Conservation (phyloP, 2,113 vertebrate species). For the Tichodroma muraria region DNA sequence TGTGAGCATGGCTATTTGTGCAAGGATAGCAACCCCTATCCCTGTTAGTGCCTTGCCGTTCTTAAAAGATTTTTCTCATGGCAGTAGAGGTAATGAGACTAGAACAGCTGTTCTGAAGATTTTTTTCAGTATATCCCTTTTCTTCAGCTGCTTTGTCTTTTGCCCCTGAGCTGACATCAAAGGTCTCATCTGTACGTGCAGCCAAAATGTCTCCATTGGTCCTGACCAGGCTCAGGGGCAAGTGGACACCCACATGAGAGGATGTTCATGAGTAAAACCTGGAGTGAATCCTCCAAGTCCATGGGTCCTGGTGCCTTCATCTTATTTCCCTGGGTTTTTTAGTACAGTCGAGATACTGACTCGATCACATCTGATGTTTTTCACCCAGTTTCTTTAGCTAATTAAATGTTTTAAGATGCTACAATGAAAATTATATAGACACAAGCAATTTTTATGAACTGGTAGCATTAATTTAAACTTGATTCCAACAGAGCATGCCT, state of each 20-base stretch:
- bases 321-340: background rate
- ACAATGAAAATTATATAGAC: background rate
- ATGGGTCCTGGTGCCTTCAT: background rate
- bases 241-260: background rate
- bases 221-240: background rate
- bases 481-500: slow-evolving; percentile 6
- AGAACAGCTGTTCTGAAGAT: background rate
- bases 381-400: background rate
- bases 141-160: background rate
- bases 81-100: background rate
- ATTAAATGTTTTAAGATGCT: slow-evolving; percentile 15
- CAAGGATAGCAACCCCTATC: background rate
- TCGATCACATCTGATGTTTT: background rate
- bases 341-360: background rate
- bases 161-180: background rate
- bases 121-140: background rate
- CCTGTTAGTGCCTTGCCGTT: background rate
- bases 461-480: slow-evolving; percentile 37
- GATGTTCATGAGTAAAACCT: background rate
- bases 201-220: background rate
- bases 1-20: background rate
- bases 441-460: slow-evolving; percentile 22
- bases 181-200: background rate
- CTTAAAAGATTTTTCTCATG: background rate
- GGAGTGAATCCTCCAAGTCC: background rate